A percentile compares a stretch with the other conserved stretches of the same genome.
Conservation (phyloP, 1,140 invertebrate species). For the Amphibalanus amphitrite region DNA sequence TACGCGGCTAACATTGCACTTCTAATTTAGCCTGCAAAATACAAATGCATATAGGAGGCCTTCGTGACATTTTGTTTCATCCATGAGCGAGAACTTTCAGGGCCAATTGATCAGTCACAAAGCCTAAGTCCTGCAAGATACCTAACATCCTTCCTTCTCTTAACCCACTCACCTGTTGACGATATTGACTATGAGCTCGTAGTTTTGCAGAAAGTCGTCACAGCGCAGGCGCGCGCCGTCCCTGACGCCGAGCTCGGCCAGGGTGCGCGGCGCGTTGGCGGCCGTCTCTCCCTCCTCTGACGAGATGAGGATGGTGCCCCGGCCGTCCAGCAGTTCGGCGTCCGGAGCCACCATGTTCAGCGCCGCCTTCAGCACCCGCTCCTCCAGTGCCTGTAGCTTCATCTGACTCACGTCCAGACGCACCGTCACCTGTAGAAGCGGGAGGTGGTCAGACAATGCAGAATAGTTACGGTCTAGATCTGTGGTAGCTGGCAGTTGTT, state of each 20-base stretch:
- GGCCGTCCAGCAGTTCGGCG: slow-evolving; percentile 43
- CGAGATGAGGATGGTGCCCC: slow-evolving; percentile 58
- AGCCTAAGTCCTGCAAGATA: no score
- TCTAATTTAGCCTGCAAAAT: no score
- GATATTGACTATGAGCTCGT: slow-evolving; percentile 44
- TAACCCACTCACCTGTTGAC: slow-evolving; percentile 26
- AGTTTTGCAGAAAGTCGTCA: slow-evolving; percentile 82
- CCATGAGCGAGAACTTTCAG: no score
- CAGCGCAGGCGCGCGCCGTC: slow-evolving; percentile 70
- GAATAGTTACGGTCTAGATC: no score
- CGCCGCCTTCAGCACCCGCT: slow-evolving; percentile 61
- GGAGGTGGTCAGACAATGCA: not conserved
- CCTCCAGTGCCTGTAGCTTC: slow-evolving; percentile 65
- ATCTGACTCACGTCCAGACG: slow-evolving; percentile 56
- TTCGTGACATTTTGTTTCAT: no score
- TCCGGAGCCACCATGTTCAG: slow-evolving; percentile 91
- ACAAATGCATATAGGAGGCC: no score
- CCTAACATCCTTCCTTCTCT: no score
- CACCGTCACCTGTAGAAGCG: slow-evolving; percentile 23
- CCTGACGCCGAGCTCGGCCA: slow-evolving; percentile 54
- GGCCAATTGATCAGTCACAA: no score
- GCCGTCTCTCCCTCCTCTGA: slow-evolving; percentile 87
- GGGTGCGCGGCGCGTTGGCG: slow-evolving; percentile 58
- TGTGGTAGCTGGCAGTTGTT: no score
- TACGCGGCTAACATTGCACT: no score